A percentile compares a stretch with the other conserved stretches of the same genome.
Evolutionary conservation across 1,140 invertebrate species (phyloP).

Genomic region (Coenobita brevimanus): DNA sequence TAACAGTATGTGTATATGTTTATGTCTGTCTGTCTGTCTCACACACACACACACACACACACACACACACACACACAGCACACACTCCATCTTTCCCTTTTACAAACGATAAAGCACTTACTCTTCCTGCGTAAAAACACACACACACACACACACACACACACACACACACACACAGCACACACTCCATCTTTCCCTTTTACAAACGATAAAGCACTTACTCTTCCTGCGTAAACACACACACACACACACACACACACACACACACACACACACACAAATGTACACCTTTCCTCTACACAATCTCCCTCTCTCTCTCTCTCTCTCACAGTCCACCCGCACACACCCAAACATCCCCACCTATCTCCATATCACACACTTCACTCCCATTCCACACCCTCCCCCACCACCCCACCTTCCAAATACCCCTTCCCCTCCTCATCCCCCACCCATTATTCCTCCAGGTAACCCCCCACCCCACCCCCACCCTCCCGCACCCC

Average conservation of each 20-base stretch:
- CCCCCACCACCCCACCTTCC: background rate
- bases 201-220: background rate
- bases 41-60: too few species aligned
- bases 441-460: too few species aligned
- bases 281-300: background rate
- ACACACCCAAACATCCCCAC: too few species aligned
- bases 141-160: too few species aligned
- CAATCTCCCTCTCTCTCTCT: conserved; percentile 14
- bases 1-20: too few species aligned
- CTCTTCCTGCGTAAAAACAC: too few species aligned
- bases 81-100: background rate
- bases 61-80: background rate
- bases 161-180: background rate
- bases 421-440: background rate
- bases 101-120: background rate
- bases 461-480: background rate
- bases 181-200: background rate
- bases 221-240: too few species aligned
- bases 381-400: background rate
- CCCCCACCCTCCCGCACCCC: background rate
- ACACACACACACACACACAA: too few species aligned
- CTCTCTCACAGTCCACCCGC: background rate
- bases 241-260: too few species aligned
- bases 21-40: too few species aligned
- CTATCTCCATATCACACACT: background rate